Conservation (phyloP, 1,140 invertebrate genomes). For the Drosophila carrolli region DNA sequence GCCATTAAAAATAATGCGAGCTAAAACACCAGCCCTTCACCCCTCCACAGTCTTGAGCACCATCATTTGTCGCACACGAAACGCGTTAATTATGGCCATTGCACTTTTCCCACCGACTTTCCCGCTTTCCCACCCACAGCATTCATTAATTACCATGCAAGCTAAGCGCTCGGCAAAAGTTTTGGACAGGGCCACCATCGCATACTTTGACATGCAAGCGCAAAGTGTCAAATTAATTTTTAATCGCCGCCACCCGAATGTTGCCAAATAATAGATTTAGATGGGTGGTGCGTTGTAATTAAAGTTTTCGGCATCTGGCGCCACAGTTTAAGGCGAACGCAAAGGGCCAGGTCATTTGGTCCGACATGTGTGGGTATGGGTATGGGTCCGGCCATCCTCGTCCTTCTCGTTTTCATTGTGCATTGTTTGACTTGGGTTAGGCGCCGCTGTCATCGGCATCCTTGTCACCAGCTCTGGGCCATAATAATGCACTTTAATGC, state of each 20-base stretch:
- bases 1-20: conserved; percentile 73
- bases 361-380: conserved; percentile 21
- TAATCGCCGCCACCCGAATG: conserved; percentile 70
- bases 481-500: conserved; percentile 68
- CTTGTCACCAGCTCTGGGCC: conserved; percentile 32
- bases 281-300: conserved; percentile 63
- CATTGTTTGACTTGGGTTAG: conserved; percentile 40
- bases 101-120: conserved; percentile 43
- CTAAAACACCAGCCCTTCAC: conserved; percentile 20
- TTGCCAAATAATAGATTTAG: conserved; percentile 82
- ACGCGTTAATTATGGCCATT: conserved; percentile 79
- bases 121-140: conserved; percentile 32
- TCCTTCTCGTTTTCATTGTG: neutral
- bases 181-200: conserved; percentile 38
- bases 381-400: neutral
- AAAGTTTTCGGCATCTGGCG: conserved; percentile 54
- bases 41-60: conserved; percentile 41
- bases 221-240: conserved; percentile 83
- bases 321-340: conserved; percentile 47
- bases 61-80: conserved; percentile 77
- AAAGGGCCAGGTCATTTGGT: conserved; percentile 30
- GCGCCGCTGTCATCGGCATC: conserved; percentile 47
- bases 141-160: conserved; percentile 82
- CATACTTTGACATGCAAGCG: conserved; percentile 79
- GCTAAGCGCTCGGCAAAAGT: conserved; percentile 75